A percentile compares a stretch with the other conserved stretches of the same genome.
phyloP scores from a whole-genome alignment of 1,140 invertebrate species.

The Lethrus apterus region DNA sequence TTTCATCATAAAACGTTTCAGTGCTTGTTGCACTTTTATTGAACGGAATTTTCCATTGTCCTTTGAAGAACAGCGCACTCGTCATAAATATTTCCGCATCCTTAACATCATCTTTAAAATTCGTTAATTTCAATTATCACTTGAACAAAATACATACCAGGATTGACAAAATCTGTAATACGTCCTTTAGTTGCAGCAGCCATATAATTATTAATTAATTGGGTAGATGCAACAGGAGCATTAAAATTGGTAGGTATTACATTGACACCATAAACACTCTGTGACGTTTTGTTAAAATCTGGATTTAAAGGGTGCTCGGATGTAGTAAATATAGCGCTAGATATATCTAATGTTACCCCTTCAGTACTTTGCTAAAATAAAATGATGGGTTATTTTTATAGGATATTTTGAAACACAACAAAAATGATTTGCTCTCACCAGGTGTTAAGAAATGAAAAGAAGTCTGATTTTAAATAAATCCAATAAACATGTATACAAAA shows the following conservation, averaged over 20 bases:
- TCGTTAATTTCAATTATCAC: conserved; percentile 37
- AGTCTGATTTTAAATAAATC: too few species aligned
- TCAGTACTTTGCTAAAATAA: too few species aligned
- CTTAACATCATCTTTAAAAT: conserved; percentile 38
- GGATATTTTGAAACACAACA: too few species aligned
- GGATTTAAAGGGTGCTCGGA: conserved; percentile 27
- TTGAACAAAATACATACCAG: conserved; percentile 43
- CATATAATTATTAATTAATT: conserved; percentile 60
- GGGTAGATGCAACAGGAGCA: conserved; percentile 38
- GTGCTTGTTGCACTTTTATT: conserved; percentile 51
- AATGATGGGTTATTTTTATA: too few species aligned
- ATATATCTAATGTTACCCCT: conserved; percentile 29
- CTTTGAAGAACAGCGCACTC: conserved; percentile 78
- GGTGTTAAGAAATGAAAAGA: too few species aligned
- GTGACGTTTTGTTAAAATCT: conserved; percentile 21
- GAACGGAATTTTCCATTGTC: conserved; percentile 68
- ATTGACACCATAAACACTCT: conserved; percentile 48
- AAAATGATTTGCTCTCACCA: too few species aligned
- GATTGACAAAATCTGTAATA: conserved; percentile 54
- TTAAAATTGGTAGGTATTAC: conserved; percentile 53
- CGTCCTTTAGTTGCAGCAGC: conserved; percentile 54
- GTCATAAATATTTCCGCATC: conserved; percentile 61
- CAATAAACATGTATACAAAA: too few species aligned
- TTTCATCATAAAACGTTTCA: conserved; percentile 48
- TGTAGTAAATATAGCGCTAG: conserved; percentile 34